Evolutionary conservation across 2,113 vertebrate species (phyloP), one percentile per base, ranked within the genome.

Genomic region (Leptocoma aspasia): DNA sequence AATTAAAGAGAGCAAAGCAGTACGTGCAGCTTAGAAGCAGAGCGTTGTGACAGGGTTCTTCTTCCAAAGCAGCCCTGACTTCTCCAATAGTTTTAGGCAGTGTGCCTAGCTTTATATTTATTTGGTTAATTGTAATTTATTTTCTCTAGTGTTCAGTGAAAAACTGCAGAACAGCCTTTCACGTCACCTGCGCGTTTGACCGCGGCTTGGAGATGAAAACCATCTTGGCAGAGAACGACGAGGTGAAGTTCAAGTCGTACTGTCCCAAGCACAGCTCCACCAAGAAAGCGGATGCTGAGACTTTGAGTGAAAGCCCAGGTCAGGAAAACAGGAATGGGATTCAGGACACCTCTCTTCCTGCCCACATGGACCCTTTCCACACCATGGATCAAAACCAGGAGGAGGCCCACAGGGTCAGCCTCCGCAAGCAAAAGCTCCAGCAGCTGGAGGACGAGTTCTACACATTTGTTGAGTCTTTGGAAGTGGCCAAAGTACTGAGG

Each of bases 241-340:
- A 99, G 95, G 99, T 99, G 90, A 99, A 99, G 95, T 99, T 99
- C 96, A 99, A 99, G 96, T 99, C 99, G 1, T 99, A 98, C 96
- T 99, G 99, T 79, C 99, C 99, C 59, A 99, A 99, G 92, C 99
- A 99, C 97, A 99, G 99, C 16, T 97, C 98, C 39, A 96, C 84
- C 41, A 95, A 97, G 85, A 98, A 97, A 68, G 49, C 42, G 0
- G 97, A 97, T 7, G 78, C 97, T 8, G 97, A 97, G 80, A 63
- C 80, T 78, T 66, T 94, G 4, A 82, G 5, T 9, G 97, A 97
- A 56, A 98, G 97, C 53, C 88, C 95, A 1, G 79, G 91, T 33
- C 98, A 95, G 42, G 96, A 97, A 66, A 97, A 97, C 5, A 94
- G 96, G 22, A 96, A 97, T 0, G 97, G 94, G 53, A 85, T 73